Conservation (phyloP, 2,797 vertebrate genomes). For the Margarornis squamiger region DNA sequence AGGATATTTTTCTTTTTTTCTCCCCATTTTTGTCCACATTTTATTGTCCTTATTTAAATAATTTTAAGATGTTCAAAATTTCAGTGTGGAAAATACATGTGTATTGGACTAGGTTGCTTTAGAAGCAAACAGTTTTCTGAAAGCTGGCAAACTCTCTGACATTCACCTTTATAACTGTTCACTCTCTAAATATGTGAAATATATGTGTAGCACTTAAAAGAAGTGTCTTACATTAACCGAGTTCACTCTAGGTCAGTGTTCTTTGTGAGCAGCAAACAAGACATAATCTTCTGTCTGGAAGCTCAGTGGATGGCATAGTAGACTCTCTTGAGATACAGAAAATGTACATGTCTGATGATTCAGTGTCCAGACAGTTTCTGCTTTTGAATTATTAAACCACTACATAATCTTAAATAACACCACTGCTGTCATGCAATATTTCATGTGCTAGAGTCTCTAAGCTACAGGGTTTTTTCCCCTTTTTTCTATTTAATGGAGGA, state of each 20-base stretch:
- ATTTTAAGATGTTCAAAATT: neutral
- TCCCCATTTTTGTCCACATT: neutral
- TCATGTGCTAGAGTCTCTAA: conserved; percentile 38
- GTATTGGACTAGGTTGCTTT: neutral
- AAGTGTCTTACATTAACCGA: conserved; percentile 58
- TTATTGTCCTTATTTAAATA: neutral
- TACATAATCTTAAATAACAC: conserved; percentile 75
- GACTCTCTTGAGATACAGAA: conserved; percentile 74
- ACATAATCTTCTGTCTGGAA: conserved; percentile 72
- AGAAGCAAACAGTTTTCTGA: neutral
- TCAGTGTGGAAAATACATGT: neutral
- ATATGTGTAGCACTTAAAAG: conserved; percentile 32
- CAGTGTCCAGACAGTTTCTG: conserved; percentile 76
- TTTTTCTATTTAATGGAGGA: neutral
- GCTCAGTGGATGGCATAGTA: conserved; percentile 62
- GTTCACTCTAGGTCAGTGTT: conserved; percentile 72
- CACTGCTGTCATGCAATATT: conserved; percentile 67
- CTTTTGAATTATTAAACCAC: conserved; percentile 77
- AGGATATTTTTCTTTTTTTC: neutral
- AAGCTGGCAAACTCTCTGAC: neutral
- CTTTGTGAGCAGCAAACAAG: conserved; percentile 71
- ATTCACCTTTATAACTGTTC: neutral
- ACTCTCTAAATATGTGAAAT: conserved; percentile 37
- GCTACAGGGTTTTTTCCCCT: neutral
- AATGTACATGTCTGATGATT: conserved; percentile 77